Evolutionary conservation across 2,113 vertebrate genomes (phyloP), one percentile per base, ranked within the genome.

Genomic region (Lepisosteus osseus): DNA sequence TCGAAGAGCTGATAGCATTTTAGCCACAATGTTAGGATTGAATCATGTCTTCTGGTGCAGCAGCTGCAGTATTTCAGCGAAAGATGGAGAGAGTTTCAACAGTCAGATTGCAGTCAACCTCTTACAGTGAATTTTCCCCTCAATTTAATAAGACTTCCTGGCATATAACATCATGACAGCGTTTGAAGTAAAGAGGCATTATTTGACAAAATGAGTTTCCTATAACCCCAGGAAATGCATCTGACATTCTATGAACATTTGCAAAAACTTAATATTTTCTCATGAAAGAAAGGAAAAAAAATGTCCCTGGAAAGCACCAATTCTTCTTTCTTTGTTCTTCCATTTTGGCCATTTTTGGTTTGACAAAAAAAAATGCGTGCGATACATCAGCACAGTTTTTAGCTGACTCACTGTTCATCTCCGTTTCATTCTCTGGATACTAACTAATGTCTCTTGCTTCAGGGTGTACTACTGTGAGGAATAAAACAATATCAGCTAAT

Each of bases 111-210:
- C 86, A 90, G 90, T 92, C 90, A 92, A 88, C 87, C 90, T 89
- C 89, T 90, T 93, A 92, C 90, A 92, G 91, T 91, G 89, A 90
- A 85, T 88, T 92, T 88, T 92, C 88, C 90, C 89, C 87, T 91
- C 91, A 88, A 87, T 93, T 92, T 91, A 93, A 93, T 92, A 92
- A 91, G 90, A 89, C 89, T 84, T 75, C 85, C 81, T 85, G 84
- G 74, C 82, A 82, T 92, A 91, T 92, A 92, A 93, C 92, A 92
- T 92, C 85, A 76, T 76, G 83, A 87, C 80, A 87, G 86, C 86
- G 90, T 94, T 92, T 94, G 90, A 92, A 92, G 90, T 89, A 83
- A 91, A 90, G 87, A 91, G 88, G 86, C 86, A 92, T 92, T 91
- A 87, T 90, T 92, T 92, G 91, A 89, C 90, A 92, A 91, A 86